These are phyloP conservation scores for Pocillopora grandis DNA, from an alignment of 92 coral and sea anemone genomes.

Conservation along the genomic window DNA sequence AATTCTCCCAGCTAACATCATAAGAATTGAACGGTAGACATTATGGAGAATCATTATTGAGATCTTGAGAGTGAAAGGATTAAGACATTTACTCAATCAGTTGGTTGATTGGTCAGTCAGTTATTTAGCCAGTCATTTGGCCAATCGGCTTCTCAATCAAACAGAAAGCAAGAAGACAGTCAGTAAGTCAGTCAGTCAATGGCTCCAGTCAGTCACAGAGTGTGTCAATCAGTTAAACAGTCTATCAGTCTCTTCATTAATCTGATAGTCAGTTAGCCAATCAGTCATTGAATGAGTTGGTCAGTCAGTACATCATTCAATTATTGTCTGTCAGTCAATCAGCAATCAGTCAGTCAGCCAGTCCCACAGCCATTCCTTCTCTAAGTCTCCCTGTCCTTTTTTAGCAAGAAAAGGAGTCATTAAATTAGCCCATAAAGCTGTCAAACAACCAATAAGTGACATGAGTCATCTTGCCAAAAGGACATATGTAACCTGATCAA, in stretches of 20 bases:
- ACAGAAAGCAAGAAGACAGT: neutral
- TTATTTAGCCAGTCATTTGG: neutral
- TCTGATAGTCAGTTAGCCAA: neutral
- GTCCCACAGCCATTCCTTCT: neutral
- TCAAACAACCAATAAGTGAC: too few relatives aligned
- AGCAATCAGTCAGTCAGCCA: neutral
- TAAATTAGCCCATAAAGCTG: too few relatives aligned
- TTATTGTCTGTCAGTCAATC: neutral
- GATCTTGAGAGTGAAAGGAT: too few relatives aligned
- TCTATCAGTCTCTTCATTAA: neutral
- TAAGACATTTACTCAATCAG: too few relatives aligned
- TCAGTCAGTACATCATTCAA: neutral
- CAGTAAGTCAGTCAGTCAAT: neutral
- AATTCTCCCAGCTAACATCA: too few relatives aligned
- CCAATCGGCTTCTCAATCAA: neutral
- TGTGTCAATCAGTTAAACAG: neutral
- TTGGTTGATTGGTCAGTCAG: neutral
- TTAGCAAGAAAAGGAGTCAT: too few relatives aligned
- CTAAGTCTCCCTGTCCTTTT: neutral
- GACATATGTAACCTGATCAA: too few relatives aligned
- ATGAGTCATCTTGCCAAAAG: too few relatives aligned
- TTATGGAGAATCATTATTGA: too few relatives aligned
- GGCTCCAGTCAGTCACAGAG: neutral
- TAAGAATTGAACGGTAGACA: too few relatives aligned
- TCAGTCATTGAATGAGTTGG: neutral